phyloP scores from a whole-genome alignment of 64 coral and sea anemone species.

The Montipora efflorescens region DNA sequence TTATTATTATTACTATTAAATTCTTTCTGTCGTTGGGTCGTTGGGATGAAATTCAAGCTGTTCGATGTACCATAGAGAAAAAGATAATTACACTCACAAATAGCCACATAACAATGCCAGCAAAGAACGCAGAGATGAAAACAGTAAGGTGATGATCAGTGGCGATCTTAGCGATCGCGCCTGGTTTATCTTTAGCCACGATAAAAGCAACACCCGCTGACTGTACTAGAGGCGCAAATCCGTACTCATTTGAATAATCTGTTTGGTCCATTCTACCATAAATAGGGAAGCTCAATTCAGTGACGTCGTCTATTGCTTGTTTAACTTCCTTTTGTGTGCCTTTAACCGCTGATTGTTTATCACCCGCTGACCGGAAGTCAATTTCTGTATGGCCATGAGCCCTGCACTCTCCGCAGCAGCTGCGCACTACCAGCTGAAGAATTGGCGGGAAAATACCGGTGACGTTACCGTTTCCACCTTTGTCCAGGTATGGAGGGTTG shows the following conservation, averaged over 20 bases:
- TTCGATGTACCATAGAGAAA: neutral
- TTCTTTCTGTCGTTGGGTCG: no score
- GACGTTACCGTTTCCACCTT: conserved; percentile 1
- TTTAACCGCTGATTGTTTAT: conserved; percentile 38
- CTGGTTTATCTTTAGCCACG: conserved; percentile 59
- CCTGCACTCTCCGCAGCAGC: conserved; percentile 78
- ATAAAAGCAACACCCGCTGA: conserved; percentile 84
- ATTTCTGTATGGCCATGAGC: conserved; percentile 59
- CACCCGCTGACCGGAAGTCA: conserved; percentile 58
- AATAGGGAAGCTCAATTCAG: conserved; percentile 79
- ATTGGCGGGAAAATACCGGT: conserved; percentile 88
- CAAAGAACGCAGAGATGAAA: conserved; percentile 77
- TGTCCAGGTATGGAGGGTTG: conserved; percentile 74
- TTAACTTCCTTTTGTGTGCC: conserved; percentile 61
- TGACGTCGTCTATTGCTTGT: conserved; percentile 53
- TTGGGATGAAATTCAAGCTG: neutral
- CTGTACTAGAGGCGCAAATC: conserved; percentile 77
- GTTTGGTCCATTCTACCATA: conserved; percentile 62
- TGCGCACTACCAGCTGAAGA: conserved; percentile 43
- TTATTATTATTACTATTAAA: no score
- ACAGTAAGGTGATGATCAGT: conserved; percentile 57
- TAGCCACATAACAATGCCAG: conserved; percentile 87
- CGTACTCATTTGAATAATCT: conserved; percentile 69
- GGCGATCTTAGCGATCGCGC: conserved; percentile 79
- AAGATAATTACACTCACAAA: conserved; percentile 57